Percentiles rank a stretch among this genome's conserved stretches.
phyloP scores from a whole-genome alignment of 2,113 vertebrate species.

The Zosterops japonicus region DNA sequence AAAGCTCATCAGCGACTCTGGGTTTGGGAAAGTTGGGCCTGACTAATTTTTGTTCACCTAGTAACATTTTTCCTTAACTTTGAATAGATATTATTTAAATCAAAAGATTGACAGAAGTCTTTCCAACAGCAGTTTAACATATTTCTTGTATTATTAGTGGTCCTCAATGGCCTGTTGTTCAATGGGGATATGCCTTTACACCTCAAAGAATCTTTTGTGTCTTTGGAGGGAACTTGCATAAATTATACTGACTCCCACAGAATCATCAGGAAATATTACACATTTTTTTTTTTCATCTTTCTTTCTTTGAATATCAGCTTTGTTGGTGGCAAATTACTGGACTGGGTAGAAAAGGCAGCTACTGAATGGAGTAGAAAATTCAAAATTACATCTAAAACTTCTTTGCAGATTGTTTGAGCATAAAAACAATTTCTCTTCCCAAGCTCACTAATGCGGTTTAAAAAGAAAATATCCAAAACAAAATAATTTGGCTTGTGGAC shows the following conservation, averaged over 20 bases:
- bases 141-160: neutral
- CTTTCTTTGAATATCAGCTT: neutral
- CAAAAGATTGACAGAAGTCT: neutral
- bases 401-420: neutral
- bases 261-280: neutral
- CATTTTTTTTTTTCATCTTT: neutral
- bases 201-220: neutral
- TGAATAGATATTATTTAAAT: neutral
- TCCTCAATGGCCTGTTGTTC: neutral
- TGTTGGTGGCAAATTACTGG: neutral
- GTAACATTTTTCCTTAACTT: neutral
- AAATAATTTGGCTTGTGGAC: neutral
- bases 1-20: neutral
- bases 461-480: neutral
- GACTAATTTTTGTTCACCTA: neutral
- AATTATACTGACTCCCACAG: neutral
- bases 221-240: neutral
- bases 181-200: neutral
- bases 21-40: neutral
- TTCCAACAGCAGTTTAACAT: neutral
- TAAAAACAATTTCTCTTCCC: neutral
- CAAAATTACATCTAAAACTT: neutral
- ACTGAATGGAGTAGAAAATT: neutral
- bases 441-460: neutral
- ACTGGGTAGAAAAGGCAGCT: neutral